A percentile compares a stretch with the other conserved stretches of the same genome.
These are phyloP conservation scores for Folsomia manolachei DNA, from an alignment of 2,888 invertebrate species.

Conservation along the genomic window DNA sequence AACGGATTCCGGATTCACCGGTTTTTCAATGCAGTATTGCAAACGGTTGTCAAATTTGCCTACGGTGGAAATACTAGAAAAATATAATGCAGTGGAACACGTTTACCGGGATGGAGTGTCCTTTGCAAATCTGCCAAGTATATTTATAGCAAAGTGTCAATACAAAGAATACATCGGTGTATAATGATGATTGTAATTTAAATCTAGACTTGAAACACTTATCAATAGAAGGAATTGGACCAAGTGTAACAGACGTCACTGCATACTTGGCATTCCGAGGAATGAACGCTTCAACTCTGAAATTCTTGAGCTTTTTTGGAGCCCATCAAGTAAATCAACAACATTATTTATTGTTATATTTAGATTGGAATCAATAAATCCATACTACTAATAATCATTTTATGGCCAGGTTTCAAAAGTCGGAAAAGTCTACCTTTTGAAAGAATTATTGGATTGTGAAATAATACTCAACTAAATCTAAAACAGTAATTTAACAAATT, in stretches of 20 bases:
- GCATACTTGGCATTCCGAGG: constrained; percentile 26
- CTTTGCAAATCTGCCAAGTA: constrained; percentile 27
- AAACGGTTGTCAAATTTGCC: neutral
- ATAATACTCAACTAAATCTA: neutral
- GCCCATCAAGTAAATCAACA: constrained; percentile 20
- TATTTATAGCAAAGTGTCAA: no score
- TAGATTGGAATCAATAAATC: no score
- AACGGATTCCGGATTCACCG: constrained; percentile 34
- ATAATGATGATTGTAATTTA: no score
- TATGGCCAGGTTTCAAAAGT: neutral
- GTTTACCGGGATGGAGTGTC: constrained; percentile 16
- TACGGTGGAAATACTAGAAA: neutral
- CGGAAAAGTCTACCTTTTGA: neutral
- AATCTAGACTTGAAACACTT: constrained; percentile 23
- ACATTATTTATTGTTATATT: no score
- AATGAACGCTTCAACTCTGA: constrained; percentile 6
- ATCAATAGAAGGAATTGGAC: constrained; percentile 27
- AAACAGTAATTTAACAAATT: neutral
- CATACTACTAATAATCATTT: neutral
- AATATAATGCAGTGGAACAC: neutral
- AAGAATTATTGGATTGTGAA: neutral
- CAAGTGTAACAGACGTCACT: constrained; percentile 27
- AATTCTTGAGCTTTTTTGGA: constrained; percentile 18
- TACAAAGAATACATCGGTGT: no score
- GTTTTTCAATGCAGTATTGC: constrained; percentile 2